Evolutionary conservation across 1,140 invertebrate genomes (phyloP).

Genomic region (Thaumatotibia leucotreta): DNA sequence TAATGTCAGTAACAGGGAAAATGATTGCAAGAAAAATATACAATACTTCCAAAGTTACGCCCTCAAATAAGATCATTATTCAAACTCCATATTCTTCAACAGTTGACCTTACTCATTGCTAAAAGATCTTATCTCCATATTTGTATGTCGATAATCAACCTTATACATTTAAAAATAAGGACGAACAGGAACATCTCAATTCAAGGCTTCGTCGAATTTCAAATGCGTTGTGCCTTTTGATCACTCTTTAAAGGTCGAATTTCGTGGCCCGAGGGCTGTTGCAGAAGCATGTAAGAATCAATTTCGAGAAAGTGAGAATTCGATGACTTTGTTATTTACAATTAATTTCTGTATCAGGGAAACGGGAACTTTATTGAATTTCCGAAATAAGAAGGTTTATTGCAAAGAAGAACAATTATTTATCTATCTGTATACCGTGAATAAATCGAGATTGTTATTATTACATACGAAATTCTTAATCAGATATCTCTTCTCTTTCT

Average conservation of each 20-base stretch:
- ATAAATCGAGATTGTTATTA: no score
- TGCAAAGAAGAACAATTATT: no score
- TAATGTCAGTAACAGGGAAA: neutral
- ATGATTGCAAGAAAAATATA: neutral
- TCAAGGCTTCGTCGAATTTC: neutral
- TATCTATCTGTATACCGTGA: no score
- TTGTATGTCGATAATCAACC: neutral
- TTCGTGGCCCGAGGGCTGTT: neutral
- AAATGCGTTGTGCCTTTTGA: constrained; percentile 4
- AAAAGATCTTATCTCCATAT: neutral
- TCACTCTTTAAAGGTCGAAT: neutral
- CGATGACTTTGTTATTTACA: neutral
- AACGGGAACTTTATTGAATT: no score
- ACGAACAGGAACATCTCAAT: neutral
- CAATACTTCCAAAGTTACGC: neutral
- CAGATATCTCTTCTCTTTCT: no score
- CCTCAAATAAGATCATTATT: constrained; percentile 4
- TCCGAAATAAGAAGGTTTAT: no score
- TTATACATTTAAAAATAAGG: neutral
- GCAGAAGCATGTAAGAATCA: neutral
- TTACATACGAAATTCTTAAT: no score
- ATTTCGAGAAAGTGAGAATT: neutral
- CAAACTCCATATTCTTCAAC: constrained; percentile 8
- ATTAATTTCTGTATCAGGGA: no score
- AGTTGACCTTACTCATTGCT: neutral